Evolutionary conservation across 2,113 vertebrate genomes (phyloP).

Genomic region (Calypte anna): DNA sequence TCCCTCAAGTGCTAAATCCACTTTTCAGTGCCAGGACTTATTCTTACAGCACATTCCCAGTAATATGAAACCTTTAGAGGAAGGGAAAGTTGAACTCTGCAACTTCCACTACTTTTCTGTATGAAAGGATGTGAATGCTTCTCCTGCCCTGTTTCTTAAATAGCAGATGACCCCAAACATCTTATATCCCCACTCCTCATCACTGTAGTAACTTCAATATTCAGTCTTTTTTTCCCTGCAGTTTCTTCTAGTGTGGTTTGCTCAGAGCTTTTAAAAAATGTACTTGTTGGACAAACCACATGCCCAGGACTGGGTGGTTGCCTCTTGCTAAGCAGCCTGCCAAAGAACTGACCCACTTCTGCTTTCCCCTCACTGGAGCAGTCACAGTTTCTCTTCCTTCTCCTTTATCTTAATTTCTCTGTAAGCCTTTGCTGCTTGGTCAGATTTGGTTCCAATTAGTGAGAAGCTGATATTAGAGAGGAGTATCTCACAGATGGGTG

Average conservation of each 20-base stretch:
- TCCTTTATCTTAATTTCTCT: background rate
- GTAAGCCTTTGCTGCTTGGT: background rate
- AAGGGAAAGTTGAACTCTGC: background rate
- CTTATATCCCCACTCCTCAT: background rate
- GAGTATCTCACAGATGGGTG: background rate
- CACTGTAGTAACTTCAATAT: background rate
- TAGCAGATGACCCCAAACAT: background rate
- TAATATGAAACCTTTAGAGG: background rate
- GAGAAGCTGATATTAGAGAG: background rate
- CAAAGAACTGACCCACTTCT: background rate
- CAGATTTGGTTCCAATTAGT: constrained; percentile 25
- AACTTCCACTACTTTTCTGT: background rate
- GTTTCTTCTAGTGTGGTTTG: background rate
- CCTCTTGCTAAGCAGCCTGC: background rate
- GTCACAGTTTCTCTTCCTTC: background rate
- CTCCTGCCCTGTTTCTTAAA: background rate
- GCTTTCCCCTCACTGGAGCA: background rate
- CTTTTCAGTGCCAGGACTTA: background rate
- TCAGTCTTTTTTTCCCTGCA: background rate
- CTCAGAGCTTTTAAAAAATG: background rate
- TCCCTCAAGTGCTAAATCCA: background rate
- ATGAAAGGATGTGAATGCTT: background rate
- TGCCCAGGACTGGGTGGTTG: background rate
- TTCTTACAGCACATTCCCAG: background rate
- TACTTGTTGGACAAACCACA: background rate